Base-by-base conservation (phyloP, 1,140 invertebrate genomes). In the Drosophila bipectinata region DNA sequence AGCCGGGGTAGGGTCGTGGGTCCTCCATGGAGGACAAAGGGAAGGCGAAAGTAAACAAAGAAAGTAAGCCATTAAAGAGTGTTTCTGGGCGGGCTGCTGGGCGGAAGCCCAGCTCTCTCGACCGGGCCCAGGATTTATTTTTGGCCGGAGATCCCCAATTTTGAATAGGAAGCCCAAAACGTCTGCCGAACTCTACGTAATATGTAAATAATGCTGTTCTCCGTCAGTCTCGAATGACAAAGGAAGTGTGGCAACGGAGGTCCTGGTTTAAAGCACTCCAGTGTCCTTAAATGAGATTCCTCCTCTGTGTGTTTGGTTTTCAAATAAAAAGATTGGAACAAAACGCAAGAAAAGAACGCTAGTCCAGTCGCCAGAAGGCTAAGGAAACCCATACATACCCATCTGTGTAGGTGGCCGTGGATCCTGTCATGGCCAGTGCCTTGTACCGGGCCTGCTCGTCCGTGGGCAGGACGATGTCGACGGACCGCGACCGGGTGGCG, bases 391-490 rank as follows among this genome's bases (percentile, higher is more conserved):
- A 18, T 57, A 90, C 88, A 72, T 90, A 91, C 88, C 89, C 88
- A 53, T 91, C 89, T 28, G 59, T 68, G 32, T 83, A 89, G 26
- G 71, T 73, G 12, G 74, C 44, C 18, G 64, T 55, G 39, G 68
- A 45, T 52, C 76, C 92, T 2, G 93, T 93, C 88, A 95, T 92
- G 34, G 94, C 94, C 53, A 97, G 92, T 5, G 97, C 96, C 62
- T 97, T 97, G 90, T 98, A 98, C 54, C 96, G 93, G 2, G 95
- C 95, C 82, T 97, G 96, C 77, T 96, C 95, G 49, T 97, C 96
- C 0, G 97, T 98, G 1, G 97, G 97, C 58, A 98, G 92, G 10
- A 97, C 96, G 64, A 98, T 97, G 91, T 98, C 97, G 44, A 98
- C 97, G 28, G 97, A 98, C 59, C 96, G 94, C 4, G 97, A 98